Evolutionary conservation across 2,888 invertebrate species (phyloP).

Genomic region (Nephrocerus scutellatus): DNA sequence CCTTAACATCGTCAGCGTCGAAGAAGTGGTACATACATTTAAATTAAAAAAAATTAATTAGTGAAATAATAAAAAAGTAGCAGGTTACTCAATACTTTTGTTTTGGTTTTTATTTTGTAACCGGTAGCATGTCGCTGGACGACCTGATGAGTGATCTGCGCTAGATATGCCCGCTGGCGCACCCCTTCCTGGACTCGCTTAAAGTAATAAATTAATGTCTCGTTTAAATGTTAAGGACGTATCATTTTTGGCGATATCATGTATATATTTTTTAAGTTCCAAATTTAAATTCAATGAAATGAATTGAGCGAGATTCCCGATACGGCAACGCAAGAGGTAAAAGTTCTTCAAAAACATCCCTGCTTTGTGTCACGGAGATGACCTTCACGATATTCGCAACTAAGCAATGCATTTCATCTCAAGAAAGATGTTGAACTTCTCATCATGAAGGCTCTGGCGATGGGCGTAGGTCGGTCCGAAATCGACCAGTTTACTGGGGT

Average conservation of each 20-base stretch:
- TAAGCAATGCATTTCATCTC: slow-evolving; percentile 72
- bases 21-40: slow-evolving; percentile 63
- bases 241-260: slow-evolving; percentile 75
- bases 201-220: slow-evolving; percentile 79
- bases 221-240: slow-evolving; percentile 70
- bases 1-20: no score
- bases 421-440: slow-evolving; percentile 85
- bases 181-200: slow-evolving; percentile 79
- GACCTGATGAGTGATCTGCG: no score
- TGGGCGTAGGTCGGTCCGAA: slow-evolving; percentile 81
- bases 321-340: slow-evolving; percentile 66
- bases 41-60: not conserved
- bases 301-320: slow-evolving; percentile 76
- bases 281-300: slow-evolving; percentile 56
- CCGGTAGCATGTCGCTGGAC: no score
- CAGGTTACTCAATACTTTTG: not conserved
- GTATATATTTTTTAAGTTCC: no score
- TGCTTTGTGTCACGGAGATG: slow-evolving; percentile 93
- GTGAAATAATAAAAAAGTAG: not conserved
- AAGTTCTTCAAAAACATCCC: slow-evolving; percentile 77
- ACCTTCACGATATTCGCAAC: slow-evolving; percentile 86
- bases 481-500: slow-evolving; percentile 74
- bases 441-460: slow-evolving; percentile 92
- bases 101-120: not conserved
- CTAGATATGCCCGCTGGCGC: slow-evolving; percentile 60